Conservation (phyloP, 2,113 vertebrate species). For the Laterallus jamaicensis region DNA sequence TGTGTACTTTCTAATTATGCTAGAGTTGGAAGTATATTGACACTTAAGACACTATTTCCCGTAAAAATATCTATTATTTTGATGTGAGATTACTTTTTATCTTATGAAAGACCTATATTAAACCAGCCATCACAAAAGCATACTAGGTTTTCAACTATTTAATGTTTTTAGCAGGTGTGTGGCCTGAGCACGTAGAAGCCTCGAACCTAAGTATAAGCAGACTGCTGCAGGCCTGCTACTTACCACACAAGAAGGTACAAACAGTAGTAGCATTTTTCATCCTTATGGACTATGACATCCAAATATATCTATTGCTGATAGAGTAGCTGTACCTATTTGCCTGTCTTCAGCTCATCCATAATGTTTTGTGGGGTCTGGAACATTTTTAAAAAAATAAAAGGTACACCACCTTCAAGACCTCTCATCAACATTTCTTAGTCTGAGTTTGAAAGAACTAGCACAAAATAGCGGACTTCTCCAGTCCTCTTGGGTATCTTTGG, state of each 20-base stretch:
- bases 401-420: neutral
- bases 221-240: neutral
- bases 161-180: neutral
- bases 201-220: neutral
- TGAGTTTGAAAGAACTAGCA: neutral
- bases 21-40: neutral
- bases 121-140: neutral
- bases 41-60: neutral
- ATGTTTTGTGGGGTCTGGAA: fast-evolving
- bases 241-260: neutral
- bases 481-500: neutral
- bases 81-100: neutral
- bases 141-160: neutral
- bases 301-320: neutral
- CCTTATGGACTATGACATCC: neutral
- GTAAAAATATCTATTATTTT: neutral
- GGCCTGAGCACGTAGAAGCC: neutral
- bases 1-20: neutral
- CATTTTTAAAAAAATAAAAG: neutral
- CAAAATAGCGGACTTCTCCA: neutral
- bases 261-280: neutral
- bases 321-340: neutral
- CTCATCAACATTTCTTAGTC: neutral
- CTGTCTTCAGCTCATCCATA: neutral
- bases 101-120: neutral